Base-by-base conservation (phyloP, 1,140 invertebrate species). In the Temnothorax longispinosus region DNA sequence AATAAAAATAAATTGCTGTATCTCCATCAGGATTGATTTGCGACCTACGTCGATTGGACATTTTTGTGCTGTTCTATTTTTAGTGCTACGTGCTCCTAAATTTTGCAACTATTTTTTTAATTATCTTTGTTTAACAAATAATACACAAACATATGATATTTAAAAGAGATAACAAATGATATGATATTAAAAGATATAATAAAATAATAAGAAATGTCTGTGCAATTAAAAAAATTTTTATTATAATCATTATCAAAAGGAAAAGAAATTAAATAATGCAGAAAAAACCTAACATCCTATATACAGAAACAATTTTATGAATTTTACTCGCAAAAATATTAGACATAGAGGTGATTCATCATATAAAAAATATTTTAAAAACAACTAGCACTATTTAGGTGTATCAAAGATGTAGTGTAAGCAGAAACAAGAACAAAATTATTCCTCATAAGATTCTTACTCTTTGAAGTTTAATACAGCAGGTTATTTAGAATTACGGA, bases 381-480 rank as follows among this genome's bases (percentile, higher is more conserved):
- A n/a, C 3, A 4, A 2, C 4, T 38, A 7, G 47, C 13, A 52
- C n/a, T 44, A 38, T 69, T 80, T 69, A 44, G n/a, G 10, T 67
- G 27, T 18, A 35, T 81, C 21, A 54, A 65, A 69, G 35, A 69
- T n/a, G 21, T 27, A 69, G 3, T 54, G 6, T 10, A 38, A 41
- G 27, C 13, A 47, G 27, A 52, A 27, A 41, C 47, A 81, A 75
- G 69, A 74, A 15, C 32, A 13, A 84, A 75, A 84, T 84, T 84
- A 75, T 32, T 65, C 52, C 27, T 72, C 38, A 65, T 15, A 75
- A 84, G 69, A 74, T 82, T 74, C 54, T 74, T 72, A 21, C 47
- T 80, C 35, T 74, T 74, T 47, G 54, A 84, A 84, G 41, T 75
- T 84, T 84, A 60, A 84, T 84, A 60, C 54, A 50, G 54, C 69